Evolutionary conservation across 2,113 vertebrate genomes (phyloP).

Genomic region (Thinocorus orbignyianus): DNA sequence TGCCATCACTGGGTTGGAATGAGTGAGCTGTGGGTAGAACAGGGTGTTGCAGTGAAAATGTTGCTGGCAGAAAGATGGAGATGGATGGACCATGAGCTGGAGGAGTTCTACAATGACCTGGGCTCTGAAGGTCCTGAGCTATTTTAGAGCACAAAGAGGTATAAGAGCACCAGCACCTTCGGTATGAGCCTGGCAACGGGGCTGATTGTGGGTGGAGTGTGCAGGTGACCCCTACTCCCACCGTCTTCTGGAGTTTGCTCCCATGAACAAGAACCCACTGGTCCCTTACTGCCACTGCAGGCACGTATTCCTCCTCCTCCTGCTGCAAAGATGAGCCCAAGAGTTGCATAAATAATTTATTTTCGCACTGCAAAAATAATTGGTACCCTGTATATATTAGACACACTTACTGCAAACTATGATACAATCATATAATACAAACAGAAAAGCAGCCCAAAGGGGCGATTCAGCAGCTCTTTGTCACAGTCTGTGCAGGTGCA

Average conservation of each 20-base stretch:
- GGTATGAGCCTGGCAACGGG: background rate
- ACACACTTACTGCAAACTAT: background rate
- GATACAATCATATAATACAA: background rate
- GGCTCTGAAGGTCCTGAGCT: background rate
- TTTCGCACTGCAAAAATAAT: background rate
- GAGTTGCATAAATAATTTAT: constrained; percentile 25
- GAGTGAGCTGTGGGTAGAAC: background rate
- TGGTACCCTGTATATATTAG: background rate
- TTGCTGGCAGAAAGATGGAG: background rate
- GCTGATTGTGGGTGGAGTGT: background rate
- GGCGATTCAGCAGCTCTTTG: background rate
- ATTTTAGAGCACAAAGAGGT: background rate
- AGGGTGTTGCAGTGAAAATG: background rate
- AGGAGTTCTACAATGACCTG: background rate
- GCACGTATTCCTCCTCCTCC: fast-evolving
- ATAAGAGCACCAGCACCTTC: background rate
- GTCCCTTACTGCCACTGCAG: background rate
- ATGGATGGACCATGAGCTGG: no score
- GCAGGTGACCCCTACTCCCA: background rate
- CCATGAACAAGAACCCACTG: background rate
- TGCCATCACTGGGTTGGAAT: background rate
- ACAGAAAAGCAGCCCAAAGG: fast-evolving
- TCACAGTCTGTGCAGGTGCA: background rate
- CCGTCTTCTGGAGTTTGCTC: background rate
- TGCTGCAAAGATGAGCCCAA: background rate